Evolutionary conservation across 2,888 invertebrate species (phyloP).

Genomic region (Chalcis sispes): DNA sequence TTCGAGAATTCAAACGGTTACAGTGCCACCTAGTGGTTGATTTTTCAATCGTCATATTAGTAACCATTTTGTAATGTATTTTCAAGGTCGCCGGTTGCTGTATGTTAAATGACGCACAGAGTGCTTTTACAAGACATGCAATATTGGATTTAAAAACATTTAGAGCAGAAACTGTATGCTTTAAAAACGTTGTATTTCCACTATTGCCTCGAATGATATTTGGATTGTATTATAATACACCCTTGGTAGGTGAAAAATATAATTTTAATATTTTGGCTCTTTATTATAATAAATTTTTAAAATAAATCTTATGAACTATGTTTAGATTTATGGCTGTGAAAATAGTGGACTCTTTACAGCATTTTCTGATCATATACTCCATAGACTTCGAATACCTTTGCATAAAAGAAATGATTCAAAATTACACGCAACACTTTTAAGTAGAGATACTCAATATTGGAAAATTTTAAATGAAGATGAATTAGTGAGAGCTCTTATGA

Average conservation of each 20-base stretch:
- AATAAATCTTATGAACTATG: slow-evolving; percentile 65
- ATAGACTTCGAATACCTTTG: slow-evolving; percentile 84
- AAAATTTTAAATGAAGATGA: slow-evolving; percentile 93
- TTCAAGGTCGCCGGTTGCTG: slow-evolving; percentile 42
- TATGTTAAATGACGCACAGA: neutral
- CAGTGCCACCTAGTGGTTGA: neutral
- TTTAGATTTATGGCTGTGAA: slow-evolving; percentile 93
- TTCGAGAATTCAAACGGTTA: neutral
- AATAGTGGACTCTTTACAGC: slow-evolving; percentile 95
- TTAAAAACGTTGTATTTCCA: slow-evolving; percentile 93
- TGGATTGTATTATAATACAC: slow-evolving; percentile 98
- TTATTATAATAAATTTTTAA: too few species aligned
- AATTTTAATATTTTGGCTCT: slow-evolving; percentile 20
- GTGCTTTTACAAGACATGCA: slow-evolving; percentile 89
- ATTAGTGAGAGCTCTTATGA: slow-evolving; percentile 82
- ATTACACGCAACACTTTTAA: slow-evolving; percentile 90
- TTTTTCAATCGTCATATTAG: neutral
- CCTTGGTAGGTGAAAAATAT: slow-evolving; percentile 83
- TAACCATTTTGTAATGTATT: slow-evolving; percentile 14
- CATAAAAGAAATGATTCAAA: slow-evolving; percentile 78
- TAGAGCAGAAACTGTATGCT: slow-evolving; percentile 92
- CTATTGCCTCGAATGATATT: slow-evolving; percentile 97
- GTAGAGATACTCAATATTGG: slow-evolving; percentile 91
- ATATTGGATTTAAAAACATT: slow-evolving; percentile 93
- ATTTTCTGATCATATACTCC: slow-evolving; percentile 92